Percentiles rank a stretch among this genome's conserved stretches.
Conservation (phyloP, 2,888 invertebrate genomes). For the Aphelenchoides bicaudatus region DNA sequence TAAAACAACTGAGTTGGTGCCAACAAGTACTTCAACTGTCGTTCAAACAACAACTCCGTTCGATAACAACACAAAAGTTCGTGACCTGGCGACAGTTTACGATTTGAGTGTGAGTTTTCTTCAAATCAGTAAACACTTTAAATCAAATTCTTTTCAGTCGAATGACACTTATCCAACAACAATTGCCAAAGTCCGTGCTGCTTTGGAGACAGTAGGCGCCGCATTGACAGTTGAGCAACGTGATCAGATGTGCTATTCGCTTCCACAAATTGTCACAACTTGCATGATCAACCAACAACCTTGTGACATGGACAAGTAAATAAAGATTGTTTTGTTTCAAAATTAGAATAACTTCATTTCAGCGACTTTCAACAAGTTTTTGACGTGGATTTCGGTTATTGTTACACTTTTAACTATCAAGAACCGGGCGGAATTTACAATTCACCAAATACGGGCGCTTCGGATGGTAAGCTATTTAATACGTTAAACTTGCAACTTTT, state of each 20-base stretch:
- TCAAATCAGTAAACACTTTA: background rate
- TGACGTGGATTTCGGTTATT: conserved; percentile 24
- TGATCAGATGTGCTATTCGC: background rate
- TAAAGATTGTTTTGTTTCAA: background rate
- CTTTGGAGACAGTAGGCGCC: background rate
- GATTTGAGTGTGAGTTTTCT: background rate
- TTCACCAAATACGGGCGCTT: conserved; percentile 3
- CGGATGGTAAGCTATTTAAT: conserved; percentile 8
- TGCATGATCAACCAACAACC: background rate
- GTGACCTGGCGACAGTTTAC: background rate
- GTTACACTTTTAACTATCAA: conserved; percentile 20
- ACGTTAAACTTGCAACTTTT: background rate
- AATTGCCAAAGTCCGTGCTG: background rate
- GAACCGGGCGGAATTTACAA: conserved; percentile 11
- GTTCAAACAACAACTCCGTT: too few species aligned
- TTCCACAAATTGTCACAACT: background rate
- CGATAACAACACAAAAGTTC: too few species aligned
- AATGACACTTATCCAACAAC: background rate
- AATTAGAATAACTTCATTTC: background rate
- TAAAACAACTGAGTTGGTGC: too few species aligned
- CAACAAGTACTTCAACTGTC: too few species aligned
- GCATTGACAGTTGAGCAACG: background rate
- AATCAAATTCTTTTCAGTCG: background rate
- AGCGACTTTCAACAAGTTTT: conserved; percentile 11
- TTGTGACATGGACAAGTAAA: background rate